Evolutionary conservation across 2,113 vertebrate genomes (phyloP).

Genomic region (Dolichotis patagonum): DNA sequence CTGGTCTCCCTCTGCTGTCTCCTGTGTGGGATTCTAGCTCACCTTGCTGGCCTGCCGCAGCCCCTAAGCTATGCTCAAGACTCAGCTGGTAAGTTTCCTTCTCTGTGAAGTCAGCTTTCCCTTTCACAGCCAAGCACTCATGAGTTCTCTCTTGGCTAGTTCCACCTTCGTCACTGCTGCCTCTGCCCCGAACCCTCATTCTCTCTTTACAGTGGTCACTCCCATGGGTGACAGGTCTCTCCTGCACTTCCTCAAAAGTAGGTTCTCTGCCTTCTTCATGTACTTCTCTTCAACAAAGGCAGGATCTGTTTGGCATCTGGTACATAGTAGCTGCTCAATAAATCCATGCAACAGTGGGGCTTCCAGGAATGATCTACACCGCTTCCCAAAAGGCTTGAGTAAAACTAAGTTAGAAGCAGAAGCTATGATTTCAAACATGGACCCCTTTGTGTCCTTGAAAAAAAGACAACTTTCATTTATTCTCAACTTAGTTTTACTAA

Average conservation of each 20-base stretch:
- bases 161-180: too few species aligned
- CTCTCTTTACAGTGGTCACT: background rate
- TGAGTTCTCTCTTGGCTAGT: fast-evolving
- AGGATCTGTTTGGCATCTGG: background rate
- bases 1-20: background rate
- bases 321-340: background rate
- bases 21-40: fast-evolving
- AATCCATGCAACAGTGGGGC: background rate
- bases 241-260: background rate
- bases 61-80: background rate
- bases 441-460: background rate
- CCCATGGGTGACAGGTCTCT: background rate
- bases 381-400: background rate
- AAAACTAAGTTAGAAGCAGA: background rate
- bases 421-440: background rate
- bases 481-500: background rate
- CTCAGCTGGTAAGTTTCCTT: background rate
- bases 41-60: background rate
- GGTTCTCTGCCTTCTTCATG: background rate
- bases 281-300: background rate
- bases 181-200: background rate
- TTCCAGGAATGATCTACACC: background rate
- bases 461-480: background rate
- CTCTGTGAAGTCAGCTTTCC: background rate
- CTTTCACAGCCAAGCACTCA: background rate